Evolutionary conservation across 2,797 vertebrate species (phyloP), one percentile per base, ranked within the genome.

Genomic region (Falco naumanni): DNA sequence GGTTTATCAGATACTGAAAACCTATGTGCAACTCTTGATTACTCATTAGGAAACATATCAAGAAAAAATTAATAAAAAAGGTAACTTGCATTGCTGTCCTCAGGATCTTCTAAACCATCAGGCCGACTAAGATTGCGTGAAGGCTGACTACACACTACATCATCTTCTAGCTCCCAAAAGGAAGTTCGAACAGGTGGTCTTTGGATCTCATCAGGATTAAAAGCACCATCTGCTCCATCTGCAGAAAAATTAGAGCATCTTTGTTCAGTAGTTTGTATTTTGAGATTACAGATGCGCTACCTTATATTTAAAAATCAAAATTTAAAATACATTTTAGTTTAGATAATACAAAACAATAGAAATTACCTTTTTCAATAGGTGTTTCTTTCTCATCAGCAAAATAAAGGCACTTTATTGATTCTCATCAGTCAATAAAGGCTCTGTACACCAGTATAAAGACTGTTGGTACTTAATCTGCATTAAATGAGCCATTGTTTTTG

Each of bases 121-220:
- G 99, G 99, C 12, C 99, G 98, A 96, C 99, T 99, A 81, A 98
- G 98, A 95, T 99, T 99, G 94, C 99, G 99, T 69, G 99, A 98
- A 72, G 99, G 99, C 93, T 99, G 99, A 96, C 99, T 99, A 85
- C 99, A 99, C 91, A 99, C 99, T 25, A 99, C 99, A 14, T 99
- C 99, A 83, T 99, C 99, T 97, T 99, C 99, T 2, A 98, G 87
- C 54, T 97, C 98, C 99, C 99, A 99, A 59, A 99, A 99, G 51
- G 98, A 98, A 12, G 98, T 98, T 93, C 99, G 98, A 68, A 98
- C 98, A 45, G 99, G 99, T 90, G 99, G 99, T 90, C 99, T 98
- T 57, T 99, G 99, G 92, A 99, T 98, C 97, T 99, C 99, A 97
- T 99, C 99, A 95, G 99, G 98, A 79, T 98, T 99, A 97, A 99